phyloP scores from a whole-genome alignment of 2,888 invertebrate genomes.

The Strigamia transsilvanica region DNA sequence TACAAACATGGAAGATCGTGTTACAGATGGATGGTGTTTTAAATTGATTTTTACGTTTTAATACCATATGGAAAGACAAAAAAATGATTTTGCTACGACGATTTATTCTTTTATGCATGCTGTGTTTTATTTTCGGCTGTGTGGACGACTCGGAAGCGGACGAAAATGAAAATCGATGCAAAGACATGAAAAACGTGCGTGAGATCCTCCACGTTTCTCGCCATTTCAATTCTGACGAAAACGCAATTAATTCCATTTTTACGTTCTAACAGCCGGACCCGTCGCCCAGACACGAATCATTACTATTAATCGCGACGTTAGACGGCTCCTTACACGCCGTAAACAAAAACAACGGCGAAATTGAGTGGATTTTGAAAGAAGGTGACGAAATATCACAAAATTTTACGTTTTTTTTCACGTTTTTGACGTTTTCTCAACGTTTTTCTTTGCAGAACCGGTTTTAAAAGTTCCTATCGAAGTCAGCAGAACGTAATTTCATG shows the following conservation, averaged over 20 bases:
- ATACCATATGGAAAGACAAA: neutral
- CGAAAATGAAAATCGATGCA: neutral
- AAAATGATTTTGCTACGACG: neutral
- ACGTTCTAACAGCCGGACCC: neutral
- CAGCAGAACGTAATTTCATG: constrained; percentile 67
- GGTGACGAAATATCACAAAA: constrained; percentile 61
- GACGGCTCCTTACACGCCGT: constrained; percentile 93
- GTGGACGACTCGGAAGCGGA: neutral
- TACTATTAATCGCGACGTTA: constrained; percentile 88
- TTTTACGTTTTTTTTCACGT: neutral
- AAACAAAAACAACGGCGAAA: constrained; percentile 81
- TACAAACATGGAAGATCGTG: neutral
- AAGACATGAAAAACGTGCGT: neutral
- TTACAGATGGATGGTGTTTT: neutral
- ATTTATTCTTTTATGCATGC: constrained; percentile 3
- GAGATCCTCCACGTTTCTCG: neutral
- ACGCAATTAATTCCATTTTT: neutral
- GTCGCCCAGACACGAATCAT: constrained; percentile 68
- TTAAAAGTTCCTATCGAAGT: constrained; percentile 80
- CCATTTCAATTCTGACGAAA: too few relatives aligned
- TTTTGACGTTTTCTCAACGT: neutral
- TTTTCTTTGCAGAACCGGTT: constrained; percentile 78
- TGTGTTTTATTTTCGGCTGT: neutral
- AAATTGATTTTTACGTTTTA: neutral
- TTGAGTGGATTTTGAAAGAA: constrained; percentile 91